Percentiles rank a stretch among this genome's conserved stretches.
Conservation (phyloP, 2,113 vertebrate genomes). For the Lampris incognitus region DNA sequence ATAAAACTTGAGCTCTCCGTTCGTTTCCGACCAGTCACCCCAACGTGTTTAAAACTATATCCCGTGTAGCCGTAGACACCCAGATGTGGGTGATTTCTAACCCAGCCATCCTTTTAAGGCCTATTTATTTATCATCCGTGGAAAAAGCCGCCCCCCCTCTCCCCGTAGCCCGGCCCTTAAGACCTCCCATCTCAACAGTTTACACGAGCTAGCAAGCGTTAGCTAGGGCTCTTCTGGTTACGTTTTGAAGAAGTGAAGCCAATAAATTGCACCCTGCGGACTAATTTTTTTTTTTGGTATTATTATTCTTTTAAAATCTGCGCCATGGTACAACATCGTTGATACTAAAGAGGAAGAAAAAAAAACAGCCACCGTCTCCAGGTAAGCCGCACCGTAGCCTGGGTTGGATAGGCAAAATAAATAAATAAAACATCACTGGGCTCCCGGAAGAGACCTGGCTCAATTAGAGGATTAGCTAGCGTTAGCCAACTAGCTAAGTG, state of each 20-base stretch:
- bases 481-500: constrained; percentile 51
- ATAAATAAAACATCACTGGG: constrained; percentile 20
- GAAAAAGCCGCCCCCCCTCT: constrained; percentile 14
- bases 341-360: constrained; percentile 1
- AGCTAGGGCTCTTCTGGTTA: not conserved
- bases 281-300: not conserved
- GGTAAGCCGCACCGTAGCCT: constrained; percentile 63
- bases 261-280: not conserved
- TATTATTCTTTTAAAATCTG: constrained; percentile 11
- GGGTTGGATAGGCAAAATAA: constrained; percentile 43
- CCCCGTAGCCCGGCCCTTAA: constrained; percentile 44
- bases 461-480: constrained; percentile 47
- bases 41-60: no score
- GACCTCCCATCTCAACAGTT: constrained; percentile 44
- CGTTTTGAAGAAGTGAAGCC: not conserved
- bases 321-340: constrained; percentile 32
- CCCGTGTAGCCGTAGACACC: not conserved
- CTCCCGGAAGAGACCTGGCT: constrained; percentile 32
- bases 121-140: constrained; percentile 47
- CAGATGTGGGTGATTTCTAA: not conserved
- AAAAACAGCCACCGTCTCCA: constrained; percentile 20
- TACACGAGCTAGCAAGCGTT: constrained; percentile 54
- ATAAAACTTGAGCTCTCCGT: no score
- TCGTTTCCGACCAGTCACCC: no score
- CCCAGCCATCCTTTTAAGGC: constrained; percentile 20